A percentile compares a stretch with the other conserved stretches of the same genome.
Conservation (phyloP, 2,888 invertebrate species). For the Zaprionus lineosus region DNA sequence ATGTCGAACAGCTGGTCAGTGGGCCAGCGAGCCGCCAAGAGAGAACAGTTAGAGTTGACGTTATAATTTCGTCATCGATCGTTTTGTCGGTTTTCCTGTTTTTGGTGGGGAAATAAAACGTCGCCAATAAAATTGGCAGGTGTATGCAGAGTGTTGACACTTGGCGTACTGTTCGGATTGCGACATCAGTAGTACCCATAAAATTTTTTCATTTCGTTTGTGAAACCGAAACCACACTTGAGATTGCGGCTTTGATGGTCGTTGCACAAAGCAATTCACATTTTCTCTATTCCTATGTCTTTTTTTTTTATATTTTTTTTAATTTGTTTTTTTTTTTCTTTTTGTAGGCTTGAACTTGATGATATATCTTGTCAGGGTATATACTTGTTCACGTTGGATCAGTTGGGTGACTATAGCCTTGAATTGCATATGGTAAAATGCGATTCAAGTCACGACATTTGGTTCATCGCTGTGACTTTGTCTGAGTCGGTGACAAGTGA, state of each 20-base stretch:
- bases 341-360: constrained; percentile 47
- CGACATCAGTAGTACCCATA: constrained; percentile 34
- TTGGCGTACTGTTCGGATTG: constrained; percentile 34
- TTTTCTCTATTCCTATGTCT: no score
- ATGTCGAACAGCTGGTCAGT: constrained; percentile 40
- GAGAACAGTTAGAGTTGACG: constrained; percentile 59
- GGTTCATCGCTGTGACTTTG: no score
- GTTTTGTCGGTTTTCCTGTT: constrained; percentile 39
- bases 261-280: not conserved
- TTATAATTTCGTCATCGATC: constrained; percentile 51
- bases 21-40: constrained; percentile 37
- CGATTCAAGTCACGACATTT: no score
- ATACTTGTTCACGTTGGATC: no score
- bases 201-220: constrained; percentile 24
- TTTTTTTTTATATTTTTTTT: no score
- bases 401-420: no score
- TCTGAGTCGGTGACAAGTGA: no score
- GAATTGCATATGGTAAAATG: no score
- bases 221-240: constrained; percentile 1
- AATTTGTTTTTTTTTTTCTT: no score
- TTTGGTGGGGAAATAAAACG: constrained; percentile 50
- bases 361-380: not conserved
- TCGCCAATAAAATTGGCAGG: constrained; percentile 40
- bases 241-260: not conserved
- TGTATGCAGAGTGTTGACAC: constrained; percentile 58